These are phyloP conservation scores for Pipistrellus pygmaeus DNA, from an alignment of 2,797 vertebrate species.

Conservation along the genomic window DNA sequence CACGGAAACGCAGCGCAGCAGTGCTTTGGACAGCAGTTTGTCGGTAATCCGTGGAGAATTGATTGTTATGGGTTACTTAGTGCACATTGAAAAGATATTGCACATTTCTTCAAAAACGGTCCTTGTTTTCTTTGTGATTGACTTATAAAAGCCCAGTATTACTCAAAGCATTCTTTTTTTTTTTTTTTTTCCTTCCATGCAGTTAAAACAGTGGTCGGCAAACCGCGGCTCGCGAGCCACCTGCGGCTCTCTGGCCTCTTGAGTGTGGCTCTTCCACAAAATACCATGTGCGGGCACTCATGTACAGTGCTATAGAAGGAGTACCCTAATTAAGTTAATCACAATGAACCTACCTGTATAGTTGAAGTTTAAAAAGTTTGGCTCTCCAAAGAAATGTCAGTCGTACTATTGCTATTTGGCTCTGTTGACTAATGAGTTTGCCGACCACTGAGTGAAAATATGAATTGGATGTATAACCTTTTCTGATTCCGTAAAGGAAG, in stretches of 20 bases:
- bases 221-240: no score
- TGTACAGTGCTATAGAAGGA: no score
- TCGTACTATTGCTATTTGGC: no score
- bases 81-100: background rate
- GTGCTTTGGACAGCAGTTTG: conserved; percentile 96
- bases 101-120: background rate
- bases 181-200: background rate
- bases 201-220: background rate
- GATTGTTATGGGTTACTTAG: background rate
- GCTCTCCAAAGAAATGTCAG: no score
- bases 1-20: conserved; percentile 98
- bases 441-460: background rate
- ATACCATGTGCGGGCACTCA: no score
- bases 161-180: background rate
- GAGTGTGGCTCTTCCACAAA: no score
- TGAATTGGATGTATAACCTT: background rate
- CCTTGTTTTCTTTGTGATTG: background rate
- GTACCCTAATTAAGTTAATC: no score
- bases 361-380: no score
- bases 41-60: conserved; percentile 88
- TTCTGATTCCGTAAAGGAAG: background rate
- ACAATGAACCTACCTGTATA: no score
- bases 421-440: no score
- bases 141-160: background rate
- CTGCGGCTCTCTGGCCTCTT: no score